phyloP scores from a whole-genome alignment of 2,797 vertebrate species.

The Cryptoblepharus egeriae region DNA sequence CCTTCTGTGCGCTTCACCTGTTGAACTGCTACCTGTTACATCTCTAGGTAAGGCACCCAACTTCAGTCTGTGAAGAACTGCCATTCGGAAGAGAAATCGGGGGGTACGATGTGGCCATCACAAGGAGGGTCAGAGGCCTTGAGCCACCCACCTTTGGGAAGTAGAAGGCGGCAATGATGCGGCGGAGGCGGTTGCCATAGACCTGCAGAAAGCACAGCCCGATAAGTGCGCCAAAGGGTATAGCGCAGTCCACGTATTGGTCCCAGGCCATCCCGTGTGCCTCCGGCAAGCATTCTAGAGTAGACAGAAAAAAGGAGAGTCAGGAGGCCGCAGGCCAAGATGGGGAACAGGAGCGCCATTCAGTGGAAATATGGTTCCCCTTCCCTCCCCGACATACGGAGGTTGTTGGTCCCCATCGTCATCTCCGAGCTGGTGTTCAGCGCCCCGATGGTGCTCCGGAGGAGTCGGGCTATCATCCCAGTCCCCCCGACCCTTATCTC shows the following conservation, averaged over 20 bases:
- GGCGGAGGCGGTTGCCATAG: conserved; percentile 83
- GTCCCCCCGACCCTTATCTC: conserved; percentile 81
- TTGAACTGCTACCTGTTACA: too few species aligned
- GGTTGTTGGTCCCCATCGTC: conserved; percentile 76
- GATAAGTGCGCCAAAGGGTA: conserved; percentile 68
- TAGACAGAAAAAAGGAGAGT: background rate
- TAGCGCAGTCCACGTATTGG: conserved; percentile 68
- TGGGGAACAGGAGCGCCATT: too few species aligned
- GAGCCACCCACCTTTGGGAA: conserved; percentile 80
- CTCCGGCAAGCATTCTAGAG: conserved; percentile 80
- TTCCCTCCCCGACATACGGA: conserved; percentile 66
- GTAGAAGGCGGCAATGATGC: conserved; percentile 82
- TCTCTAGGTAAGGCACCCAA: too few species aligned
- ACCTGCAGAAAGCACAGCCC: conserved; percentile 83
- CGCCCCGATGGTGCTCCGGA: conserved; percentile 81
- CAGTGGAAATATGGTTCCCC: too few species aligned
- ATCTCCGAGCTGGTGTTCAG: conserved; percentile 82
- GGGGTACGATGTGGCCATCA: background rate
- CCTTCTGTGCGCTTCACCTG: too few species aligned
- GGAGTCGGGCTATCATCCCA: conserved; percentile 86
- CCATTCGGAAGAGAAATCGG: too few species aligned
- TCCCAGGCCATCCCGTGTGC: conserved; percentile 65
- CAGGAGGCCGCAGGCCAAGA: too few species aligned
- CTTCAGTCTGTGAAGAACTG: too few species aligned
- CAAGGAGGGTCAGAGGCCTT: accelerated